phyloP scores from a whole-genome alignment of 2,888 invertebrate species.

The Drosophila austrosaltans region DNA sequence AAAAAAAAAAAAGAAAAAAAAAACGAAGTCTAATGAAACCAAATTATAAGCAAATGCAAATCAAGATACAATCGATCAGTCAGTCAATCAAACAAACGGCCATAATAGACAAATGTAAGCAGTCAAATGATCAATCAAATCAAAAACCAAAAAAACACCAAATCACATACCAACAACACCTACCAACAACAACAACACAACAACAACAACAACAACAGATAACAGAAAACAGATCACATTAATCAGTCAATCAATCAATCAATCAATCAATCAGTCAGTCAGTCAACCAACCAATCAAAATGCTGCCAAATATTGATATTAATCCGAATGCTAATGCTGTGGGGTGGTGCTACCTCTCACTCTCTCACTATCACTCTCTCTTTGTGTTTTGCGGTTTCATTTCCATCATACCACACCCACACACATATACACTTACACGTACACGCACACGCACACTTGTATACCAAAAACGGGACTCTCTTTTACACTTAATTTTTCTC shows the following conservation, averaged over 20 bases:
- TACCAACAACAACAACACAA: slow-evolving; percentile 20
- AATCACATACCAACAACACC: slow-evolving; percentile 23
- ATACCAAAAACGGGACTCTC: slow-evolving; percentile 22
- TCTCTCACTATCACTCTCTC: slow-evolving; percentile 17
- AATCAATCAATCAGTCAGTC: slow-evolving; percentile 44
- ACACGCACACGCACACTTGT: slow-evolving; percentile 14
- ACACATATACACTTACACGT: slow-evolving; percentile 24
- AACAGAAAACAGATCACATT: slow-evolving; percentile 23
- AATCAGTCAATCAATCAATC: slow-evolving; percentile 34
- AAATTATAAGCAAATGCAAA: slow-evolving; percentile 21
- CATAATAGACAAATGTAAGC: slow-evolving; percentile 72
- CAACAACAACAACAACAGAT: slow-evolving; percentile 34
- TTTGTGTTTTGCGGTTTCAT: slow-evolving; percentile 53
- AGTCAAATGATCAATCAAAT: slow-evolving; percentile 46
- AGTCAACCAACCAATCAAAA: slow-evolving; percentile 14
- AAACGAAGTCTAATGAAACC: neutral
- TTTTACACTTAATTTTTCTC: slow-evolving; percentile 10
- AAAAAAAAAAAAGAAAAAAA: neutral
- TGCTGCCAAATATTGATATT: slow-evolving; percentile 19
- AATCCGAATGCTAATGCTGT: slow-evolving; percentile 48
- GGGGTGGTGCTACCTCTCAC: slow-evolving; percentile 27
- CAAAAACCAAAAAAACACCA: slow-evolving; percentile 25
- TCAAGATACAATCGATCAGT: slow-evolving; percentile 31
- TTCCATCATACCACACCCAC: slow-evolving; percentile 24
- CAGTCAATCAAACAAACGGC: slow-evolving; percentile 46